Conservation (phyloP, 1,140 invertebrate genomes). For the Microvelia longipes region DNA sequence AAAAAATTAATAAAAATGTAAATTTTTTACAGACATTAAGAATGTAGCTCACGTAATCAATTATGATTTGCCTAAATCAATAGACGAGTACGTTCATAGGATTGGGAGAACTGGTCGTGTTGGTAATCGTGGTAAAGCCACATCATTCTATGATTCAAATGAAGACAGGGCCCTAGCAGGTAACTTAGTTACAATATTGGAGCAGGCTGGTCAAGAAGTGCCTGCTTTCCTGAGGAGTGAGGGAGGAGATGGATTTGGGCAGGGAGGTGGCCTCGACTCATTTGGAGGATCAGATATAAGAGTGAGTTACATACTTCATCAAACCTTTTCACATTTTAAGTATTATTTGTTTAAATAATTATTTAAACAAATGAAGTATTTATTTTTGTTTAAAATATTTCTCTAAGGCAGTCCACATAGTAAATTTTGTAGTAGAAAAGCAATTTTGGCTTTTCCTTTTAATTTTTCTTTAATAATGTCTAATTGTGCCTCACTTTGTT, state of each 20-base stretch:
- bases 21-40: slow-evolving; percentile 47
- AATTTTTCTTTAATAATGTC: no score
- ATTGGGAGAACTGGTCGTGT: slow-evolving; percentile 89
- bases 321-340: no score
- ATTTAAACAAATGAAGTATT: no score
- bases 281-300: neutral
- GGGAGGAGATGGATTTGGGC: slow-evolving; percentile 36
- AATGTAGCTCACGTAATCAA: slow-evolving; percentile 79
- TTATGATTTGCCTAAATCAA: slow-evolving; percentile 71
- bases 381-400: no score
- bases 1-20: no score
- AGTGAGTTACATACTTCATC: no score
- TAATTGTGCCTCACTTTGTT: no score
- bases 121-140: slow-evolving; percentile 76
- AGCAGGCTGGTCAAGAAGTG: slow-evolving; percentile 81
- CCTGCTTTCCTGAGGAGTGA: slow-evolving; percentile 60
- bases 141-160: slow-evolving; percentile 64
- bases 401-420: no score
- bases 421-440: no score
- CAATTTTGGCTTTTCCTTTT: no score
- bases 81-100: slow-evolving; percentile 89
- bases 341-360: no score
- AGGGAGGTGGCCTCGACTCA: slow-evolving; percentile 33
- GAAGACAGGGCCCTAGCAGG: slow-evolving; percentile 42
- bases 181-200: slow-evolving; percentile 54